Evolutionary conservation across 2,113 vertebrate species (phyloP).

Genomic region (Bos indicus): DNA sequence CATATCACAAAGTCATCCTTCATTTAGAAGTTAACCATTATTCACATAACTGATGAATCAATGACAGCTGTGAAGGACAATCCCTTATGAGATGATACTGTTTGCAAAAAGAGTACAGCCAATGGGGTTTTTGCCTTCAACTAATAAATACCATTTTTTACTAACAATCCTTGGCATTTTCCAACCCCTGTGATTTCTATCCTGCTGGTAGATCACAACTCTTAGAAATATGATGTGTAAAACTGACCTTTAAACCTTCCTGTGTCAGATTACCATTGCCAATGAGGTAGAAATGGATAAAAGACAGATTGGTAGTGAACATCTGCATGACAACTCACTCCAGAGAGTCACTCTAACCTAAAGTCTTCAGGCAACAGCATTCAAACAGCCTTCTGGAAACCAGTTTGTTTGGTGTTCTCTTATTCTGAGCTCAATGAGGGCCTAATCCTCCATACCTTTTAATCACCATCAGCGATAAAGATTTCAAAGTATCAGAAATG

Average conservation of each 20-base stretch:
- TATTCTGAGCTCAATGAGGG: background rate
- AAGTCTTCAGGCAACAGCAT: background rate
- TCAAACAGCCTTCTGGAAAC: background rate
- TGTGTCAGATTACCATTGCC: background rate
- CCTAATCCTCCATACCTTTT: background rate
- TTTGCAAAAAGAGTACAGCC: background rate
- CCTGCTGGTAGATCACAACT: constrained; percentile 5
- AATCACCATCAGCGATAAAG: background rate
- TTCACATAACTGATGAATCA: background rate
- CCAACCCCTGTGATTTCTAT: background rate
- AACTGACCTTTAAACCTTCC: background rate
- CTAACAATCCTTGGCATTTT: constrained; percentile 19
- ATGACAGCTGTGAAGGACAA: background rate
- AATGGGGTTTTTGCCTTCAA: background rate
- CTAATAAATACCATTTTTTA: constrained; percentile 10
- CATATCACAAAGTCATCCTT: constrained; percentile 17
- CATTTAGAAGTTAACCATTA: constrained; percentile 21
- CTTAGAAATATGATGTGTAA: background rate
- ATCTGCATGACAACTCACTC: background rate
- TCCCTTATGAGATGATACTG: background rate
- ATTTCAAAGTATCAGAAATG: constrained; percentile 25
- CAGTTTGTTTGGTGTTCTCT: background rate
- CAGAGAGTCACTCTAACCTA: background rate
- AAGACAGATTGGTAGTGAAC: background rate
- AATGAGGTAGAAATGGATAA: background rate